These are phyloP conservation scores for Nerophis lumbriciformis DNA, from an alignment of 2,113 vertebrate genomes.

Conservation along the genomic window DNA sequence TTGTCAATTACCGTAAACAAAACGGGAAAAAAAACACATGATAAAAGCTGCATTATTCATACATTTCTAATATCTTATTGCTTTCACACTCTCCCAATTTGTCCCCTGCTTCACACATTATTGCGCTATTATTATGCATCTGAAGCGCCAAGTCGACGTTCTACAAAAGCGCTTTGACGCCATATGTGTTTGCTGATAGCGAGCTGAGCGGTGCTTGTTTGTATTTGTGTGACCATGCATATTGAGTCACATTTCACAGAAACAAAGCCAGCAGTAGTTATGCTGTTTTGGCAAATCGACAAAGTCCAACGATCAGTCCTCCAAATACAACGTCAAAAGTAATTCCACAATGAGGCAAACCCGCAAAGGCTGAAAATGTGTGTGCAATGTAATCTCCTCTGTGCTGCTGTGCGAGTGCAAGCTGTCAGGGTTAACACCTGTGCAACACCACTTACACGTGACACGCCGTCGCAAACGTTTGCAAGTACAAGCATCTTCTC, in stretches of 20 bases:
- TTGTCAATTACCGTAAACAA: conserved; percentile 18
- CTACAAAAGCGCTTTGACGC: conserved; percentile 3
- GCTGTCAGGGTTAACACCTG: conserved; percentile 63
- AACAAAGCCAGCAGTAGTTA: conserved; percentile 6
- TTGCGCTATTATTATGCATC: conserved; percentile 26
- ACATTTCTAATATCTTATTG: conserved; percentile 29
- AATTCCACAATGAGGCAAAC: not conserved
- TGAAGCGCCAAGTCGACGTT: conserved; percentile 25
- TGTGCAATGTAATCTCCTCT: conserved; percentile 44
- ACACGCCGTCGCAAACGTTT: conserved; percentile 31
- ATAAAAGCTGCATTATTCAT: conserved; percentile 25
- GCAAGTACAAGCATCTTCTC: conserved; percentile 12
- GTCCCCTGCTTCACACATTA: conserved; percentile 23
- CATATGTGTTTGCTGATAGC: conserved; percentile 39
- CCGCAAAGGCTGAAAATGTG: conserved; percentile 1
- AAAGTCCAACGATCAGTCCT: not conserved
- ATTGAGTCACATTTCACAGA: conserved; percentile 30
- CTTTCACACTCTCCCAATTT: conserved; percentile 32
- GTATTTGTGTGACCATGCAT: conserved; percentile 22
- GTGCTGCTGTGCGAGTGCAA: conserved; percentile 24
- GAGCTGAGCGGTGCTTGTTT: conserved; percentile 13
- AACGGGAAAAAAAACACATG: conserved; percentile 3
- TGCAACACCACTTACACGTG: conserved; percentile 36
- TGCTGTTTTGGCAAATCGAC: not conserved
- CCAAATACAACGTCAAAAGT: not conserved